Evolutionary conservation across 2,113 vertebrate species (phyloP), one percentile per base, ranked within the genome.

Genomic region (Nesoenas mayeri): DNA sequence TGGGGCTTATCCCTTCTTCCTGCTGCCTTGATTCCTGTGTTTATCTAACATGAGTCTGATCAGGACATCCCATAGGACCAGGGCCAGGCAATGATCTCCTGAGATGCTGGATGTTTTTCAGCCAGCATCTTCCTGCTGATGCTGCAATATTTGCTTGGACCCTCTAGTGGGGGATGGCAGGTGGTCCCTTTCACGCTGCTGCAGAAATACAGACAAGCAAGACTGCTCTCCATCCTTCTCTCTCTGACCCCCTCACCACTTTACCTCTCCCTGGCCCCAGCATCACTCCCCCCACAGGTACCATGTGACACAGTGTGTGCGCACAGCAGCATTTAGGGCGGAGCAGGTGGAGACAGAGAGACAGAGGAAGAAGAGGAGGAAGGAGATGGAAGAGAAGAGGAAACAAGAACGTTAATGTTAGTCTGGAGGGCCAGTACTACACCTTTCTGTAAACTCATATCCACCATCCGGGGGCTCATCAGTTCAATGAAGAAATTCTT

Each of bases 391-490:
- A 95, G 71, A 95, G 79, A 96, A 96, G 91, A 97, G 95, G 94
- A 97, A 95, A 97, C 89, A 97, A 97, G 95, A 97, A 87, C 64
- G 67, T 97, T 97, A 96, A 96, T 69, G 96, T 98, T 97, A 98
- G 97, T 97, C 96, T 97, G 98, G 97, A 97, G 97, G 97, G 97
- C 96, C 95, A 97, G 98, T 98, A 98, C 98, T 98, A 98, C 98
- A 98, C 98, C 98, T 98, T 98, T 98, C 97, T 98, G 98, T 98
- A 98, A 98, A 98, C 98, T 98, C 98, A 98, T 98, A 98, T 98
- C 98, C 98, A 98, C 97, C 98, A 98, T 98, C 97, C 97, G 97
- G 96, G 98, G 98, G 84, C 96, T 98, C 97, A 98, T 98, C 98
- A 98, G 97, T 98, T 98, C 98, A 98, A 98, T 97, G 98, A 98